Percentiles rank a stretch among this genome's conserved stretches.
Conservation (phyloP, 2,888 invertebrate species). For the Salticus scenicus region DNA sequence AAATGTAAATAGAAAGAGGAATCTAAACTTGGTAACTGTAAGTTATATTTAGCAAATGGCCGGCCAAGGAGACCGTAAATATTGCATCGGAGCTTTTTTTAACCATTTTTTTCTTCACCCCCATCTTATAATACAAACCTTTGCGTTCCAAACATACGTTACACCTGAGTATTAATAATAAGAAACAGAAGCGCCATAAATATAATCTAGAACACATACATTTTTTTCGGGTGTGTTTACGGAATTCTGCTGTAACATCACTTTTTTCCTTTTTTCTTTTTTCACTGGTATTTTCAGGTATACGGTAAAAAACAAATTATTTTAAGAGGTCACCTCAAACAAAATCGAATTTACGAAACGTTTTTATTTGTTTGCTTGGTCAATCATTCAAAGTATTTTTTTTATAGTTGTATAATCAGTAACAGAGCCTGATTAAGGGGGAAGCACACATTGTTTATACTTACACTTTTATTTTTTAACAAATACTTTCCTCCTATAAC, state of each 20-base stretch:
- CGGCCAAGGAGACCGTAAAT: conserved; percentile 27
- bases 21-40: conserved; percentile 28
- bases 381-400: too few relatives aligned
- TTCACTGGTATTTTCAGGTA: not conserved
- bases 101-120: conserved; percentile 2
- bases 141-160: conserved; percentile 5
- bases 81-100: conserved; percentile 30
- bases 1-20: conserved; percentile 33
- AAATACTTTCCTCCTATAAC: too few relatives aligned
- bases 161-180: conserved; percentile 19
- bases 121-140: conserved; percentile 19
- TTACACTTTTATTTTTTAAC: too few relatives aligned
- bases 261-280: not conserved
- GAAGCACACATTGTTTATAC: too few relatives aligned
- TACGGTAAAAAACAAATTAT: too few relatives aligned
- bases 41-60: conserved; percentile 29
- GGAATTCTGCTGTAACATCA: not conserved
- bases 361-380: too few relatives aligned
- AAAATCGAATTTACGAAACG: too few relatives aligned
- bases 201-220: not conserved
- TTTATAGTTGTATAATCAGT: too few relatives aligned
- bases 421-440: too few relatives aligned
- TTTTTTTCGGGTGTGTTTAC: not conserved
- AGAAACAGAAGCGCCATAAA: not conserved
- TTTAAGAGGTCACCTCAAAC: too few relatives aligned